Percentiles rank a stretch among this genome's conserved stretches.
These are phyloP conservation scores for Phoeniculus purpureus DNA, from an alignment of 2,797 vertebrate species.

Conservation along the genomic window DNA sequence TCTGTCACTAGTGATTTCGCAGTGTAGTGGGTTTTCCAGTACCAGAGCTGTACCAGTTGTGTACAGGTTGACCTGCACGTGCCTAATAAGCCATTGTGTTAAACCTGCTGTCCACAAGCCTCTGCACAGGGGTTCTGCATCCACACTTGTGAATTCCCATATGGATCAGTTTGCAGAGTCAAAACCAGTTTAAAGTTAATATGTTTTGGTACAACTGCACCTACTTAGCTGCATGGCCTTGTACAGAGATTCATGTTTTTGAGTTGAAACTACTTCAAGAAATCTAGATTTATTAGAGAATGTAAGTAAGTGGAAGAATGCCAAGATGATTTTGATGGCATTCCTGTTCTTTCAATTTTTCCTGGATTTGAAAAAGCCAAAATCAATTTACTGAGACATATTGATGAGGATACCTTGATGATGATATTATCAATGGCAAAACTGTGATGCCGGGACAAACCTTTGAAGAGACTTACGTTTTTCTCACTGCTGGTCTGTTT, in stretches of 20 bases:
- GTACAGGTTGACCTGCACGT: background rate
- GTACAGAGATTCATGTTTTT: background rate
- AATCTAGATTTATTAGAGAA: background rate
- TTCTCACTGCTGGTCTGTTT: background rate
- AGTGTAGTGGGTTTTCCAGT: background rate
- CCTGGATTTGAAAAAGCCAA: background rate
- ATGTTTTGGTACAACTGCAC: background rate
- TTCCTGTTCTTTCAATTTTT: background rate
- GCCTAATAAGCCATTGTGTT: background rate
- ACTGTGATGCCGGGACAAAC: background rate
- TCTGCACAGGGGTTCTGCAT: background rate
- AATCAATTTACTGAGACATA: background rate
- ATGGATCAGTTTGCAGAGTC: background rate
- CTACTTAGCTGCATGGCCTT: background rate
- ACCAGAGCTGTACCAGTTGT: background rate
- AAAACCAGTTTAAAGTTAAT: background rate
- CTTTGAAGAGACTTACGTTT: background rate
- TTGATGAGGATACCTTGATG: background rate
- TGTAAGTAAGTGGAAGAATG: background rate
- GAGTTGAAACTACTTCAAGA: background rate
- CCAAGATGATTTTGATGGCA: background rate
- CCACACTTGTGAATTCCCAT: background rate
- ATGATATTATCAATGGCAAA: too few species aligned
- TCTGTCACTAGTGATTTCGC: background rate
- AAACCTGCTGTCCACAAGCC: background rate